Conservation (phyloP, 92 coral and sea anemone species). For the Heteractis magnifica region DNA sequence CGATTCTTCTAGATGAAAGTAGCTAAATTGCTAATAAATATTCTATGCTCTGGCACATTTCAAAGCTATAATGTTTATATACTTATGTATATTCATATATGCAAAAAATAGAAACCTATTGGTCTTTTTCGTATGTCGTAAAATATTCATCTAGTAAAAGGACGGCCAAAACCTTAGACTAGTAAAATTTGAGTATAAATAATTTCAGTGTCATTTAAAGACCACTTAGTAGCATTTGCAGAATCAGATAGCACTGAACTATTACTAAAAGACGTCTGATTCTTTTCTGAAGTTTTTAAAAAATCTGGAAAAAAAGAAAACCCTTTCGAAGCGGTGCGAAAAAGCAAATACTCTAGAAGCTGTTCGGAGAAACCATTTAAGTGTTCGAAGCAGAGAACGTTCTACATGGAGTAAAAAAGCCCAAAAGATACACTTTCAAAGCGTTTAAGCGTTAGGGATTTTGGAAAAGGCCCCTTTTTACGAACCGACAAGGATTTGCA, state of each 20-base stretch:
- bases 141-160: slow-evolving; percentile 30
- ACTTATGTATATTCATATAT: background rate
- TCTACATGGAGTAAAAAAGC: background rate
- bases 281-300: background rate
- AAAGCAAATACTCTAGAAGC: background rate
- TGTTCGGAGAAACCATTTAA: background rate
- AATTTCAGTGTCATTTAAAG: slow-evolving; percentile 4
- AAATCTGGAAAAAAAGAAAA: background rate
- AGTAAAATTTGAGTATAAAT: slow-evolving; percentile 27
- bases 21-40: slow-evolving; percentile 14
- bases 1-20: background rate
- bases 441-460: no score
- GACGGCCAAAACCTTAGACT: slow-evolving; percentile 24
- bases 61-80: background rate
- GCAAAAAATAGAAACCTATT: slow-evolving; percentile 32
- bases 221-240: background rate
- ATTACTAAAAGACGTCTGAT: background rate
- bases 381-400: background rate
- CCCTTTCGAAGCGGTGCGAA: background rate
- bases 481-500: slow-evolving; percentile 95
- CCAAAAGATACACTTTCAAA: background rate
- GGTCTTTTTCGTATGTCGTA: slow-evolving; percentile 30
- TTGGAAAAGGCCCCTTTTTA: slow-evolving; percentile 12
- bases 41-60: slow-evolving; percentile 16
- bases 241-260: background rate